Evolutionary conservation across 2,113 vertebrate species (phyloP).

Genomic region (Drymodes brunneopygia): DNA sequence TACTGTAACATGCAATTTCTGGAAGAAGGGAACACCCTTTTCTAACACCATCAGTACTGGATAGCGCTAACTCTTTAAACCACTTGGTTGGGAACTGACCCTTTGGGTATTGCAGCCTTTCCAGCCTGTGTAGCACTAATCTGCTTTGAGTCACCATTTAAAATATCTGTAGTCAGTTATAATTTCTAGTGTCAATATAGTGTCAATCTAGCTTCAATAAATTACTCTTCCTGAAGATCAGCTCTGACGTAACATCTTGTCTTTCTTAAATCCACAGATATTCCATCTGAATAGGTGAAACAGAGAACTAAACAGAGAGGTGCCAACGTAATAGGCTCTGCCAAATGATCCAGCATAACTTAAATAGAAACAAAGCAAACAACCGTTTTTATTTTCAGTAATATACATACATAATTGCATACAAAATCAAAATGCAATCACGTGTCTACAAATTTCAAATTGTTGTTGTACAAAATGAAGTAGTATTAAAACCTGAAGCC

Average conservation of each 20-base stretch:
- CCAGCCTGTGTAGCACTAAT: not conserved
- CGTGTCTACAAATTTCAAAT: slow-evolving; percentile 60
- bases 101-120: not conserved
- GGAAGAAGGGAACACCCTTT: no score
- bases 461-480: slow-evolving; percentile 51
- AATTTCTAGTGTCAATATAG: no score
- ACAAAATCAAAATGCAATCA: slow-evolving; percentile 33
- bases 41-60: no score
- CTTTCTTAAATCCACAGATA: not conserved
- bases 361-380: slow-evolving; percentile 24
- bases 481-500: slow-evolving; percentile 48
- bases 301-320: not conserved
- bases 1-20: no score
- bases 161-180: not conserved
- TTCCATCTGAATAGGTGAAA: not conserved
- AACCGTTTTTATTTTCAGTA: slow-evolving; percentile 62
- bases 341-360: not conserved
- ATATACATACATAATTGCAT: slow-evolving; percentile 48
- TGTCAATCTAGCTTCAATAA: no score
- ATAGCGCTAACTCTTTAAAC: no score
- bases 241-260: not conserved
- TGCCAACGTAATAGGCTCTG: not conserved
- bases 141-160: not conserved
- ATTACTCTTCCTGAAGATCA: no score
- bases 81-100: not conserved